These are phyloP conservation scores for Cerceris rybyensis DNA, from an alignment of 2,888 invertebrate genomes.

Conservation along the genomic window DNA sequence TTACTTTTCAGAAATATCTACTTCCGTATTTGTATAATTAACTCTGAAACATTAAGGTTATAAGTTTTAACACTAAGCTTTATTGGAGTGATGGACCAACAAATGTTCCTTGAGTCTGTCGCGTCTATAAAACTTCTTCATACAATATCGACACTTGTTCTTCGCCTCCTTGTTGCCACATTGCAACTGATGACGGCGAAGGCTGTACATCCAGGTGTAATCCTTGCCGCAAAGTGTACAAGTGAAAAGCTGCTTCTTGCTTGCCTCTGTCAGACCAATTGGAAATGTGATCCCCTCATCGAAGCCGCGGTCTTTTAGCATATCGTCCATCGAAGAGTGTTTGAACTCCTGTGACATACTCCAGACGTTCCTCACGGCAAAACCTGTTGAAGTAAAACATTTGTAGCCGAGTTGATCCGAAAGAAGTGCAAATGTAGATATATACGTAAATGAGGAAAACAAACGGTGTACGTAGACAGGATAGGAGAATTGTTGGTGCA, in stretches of 20 bases:
- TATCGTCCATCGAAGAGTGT: constrained; percentile 17
- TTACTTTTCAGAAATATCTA: not conserved
- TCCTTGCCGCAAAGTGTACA: constrained; percentile 86
- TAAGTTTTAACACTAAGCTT: constrained; percentile 4
- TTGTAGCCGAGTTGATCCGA: constrained; percentile 11
- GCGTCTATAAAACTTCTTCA: constrained; percentile 68
- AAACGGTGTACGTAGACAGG: not conserved
- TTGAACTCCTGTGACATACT: constrained; percentile 12
- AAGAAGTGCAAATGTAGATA: not conserved
- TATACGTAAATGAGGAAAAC: not conserved
- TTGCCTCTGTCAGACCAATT: constrained; percentile 22
- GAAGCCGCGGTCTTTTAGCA: constrained; percentile 24
- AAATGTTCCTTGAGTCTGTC: constrained; percentile 66
- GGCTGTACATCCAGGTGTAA: constrained; percentile 85
- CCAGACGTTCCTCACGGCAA: constrained; percentile 28
- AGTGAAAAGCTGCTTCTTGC: constrained; percentile 80
- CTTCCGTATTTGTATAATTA: not conserved
- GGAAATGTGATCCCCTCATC: constrained; percentile 48
- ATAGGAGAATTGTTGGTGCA: not conserved
- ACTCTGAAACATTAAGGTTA: not conserved
- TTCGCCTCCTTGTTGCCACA: constrained; percentile 88
- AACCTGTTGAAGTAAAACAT: constrained; percentile 48
- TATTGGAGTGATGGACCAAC: constrained; percentile 32
- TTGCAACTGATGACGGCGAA: constrained; percentile 76
- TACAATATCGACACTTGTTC: constrained; percentile 91